A percentile compares a stretch with the other conserved stretches of the same genome.
Evolutionary conservation across 2,888 invertebrate genomes (phyloP).

Genomic region (Capitulum mitella): DNA sequence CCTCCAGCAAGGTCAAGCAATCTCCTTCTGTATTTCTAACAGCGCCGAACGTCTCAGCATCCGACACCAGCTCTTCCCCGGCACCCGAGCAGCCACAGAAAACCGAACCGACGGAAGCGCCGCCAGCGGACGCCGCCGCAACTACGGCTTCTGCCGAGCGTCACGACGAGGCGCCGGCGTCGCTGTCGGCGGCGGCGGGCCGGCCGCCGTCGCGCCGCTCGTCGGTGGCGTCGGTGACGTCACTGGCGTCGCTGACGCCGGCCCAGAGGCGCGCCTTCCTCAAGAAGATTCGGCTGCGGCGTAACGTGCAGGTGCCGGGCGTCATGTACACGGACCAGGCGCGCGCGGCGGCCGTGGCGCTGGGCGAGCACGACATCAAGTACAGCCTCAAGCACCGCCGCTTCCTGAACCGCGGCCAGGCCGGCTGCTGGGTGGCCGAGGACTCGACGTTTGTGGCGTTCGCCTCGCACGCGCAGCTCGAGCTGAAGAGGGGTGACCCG

Average conservation of each 20-base stretch:
- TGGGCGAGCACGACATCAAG: slow-evolving; percentile 22
- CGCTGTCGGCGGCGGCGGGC: neutral
- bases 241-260: slow-evolving; percentile 1
- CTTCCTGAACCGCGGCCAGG: neutral
- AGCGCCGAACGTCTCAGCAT: neutral
- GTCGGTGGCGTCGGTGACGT: slow-evolving; percentile 8
- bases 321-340: slow-evolving; percentile 24
- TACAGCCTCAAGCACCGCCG: neutral
- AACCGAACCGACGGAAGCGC: neutral
- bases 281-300: neutral
- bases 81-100: neutral
- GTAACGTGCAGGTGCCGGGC: neutral
- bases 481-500: neutral
- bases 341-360: slow-evolving; percentile 15
- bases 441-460: neutral
- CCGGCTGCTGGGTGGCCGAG: neutral
- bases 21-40: neutral
- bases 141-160: neutral
- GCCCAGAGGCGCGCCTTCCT: slow-evolving; percentile 18
- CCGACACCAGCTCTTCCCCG: neutral
- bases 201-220: slow-evolving; percentile 6
- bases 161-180: neutral
- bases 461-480: slow-evolving; percentile 2
- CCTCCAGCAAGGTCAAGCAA: neutral
- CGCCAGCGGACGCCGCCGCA: neutral